Percentiles rank a stretch among this genome's conserved stretches.
Conservation (phyloP, 2,113 vertebrate species). For the Seriola quinqueradiata region DNA sequence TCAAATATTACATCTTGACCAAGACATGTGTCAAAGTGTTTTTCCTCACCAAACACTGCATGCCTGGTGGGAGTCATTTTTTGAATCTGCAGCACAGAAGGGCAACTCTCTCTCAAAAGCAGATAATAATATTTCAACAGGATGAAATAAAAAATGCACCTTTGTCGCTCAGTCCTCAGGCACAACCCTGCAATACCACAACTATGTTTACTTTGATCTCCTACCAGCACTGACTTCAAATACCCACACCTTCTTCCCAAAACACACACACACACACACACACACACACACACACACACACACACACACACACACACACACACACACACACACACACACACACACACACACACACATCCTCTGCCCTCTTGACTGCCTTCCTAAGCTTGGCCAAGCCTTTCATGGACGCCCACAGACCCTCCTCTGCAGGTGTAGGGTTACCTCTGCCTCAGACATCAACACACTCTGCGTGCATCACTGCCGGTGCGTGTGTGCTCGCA, state of each 20-base stretch:
- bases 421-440: slow-evolving; percentile 76
- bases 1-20: background rate
- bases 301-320: slow-evolving; percentile 31
- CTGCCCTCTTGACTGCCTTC: slow-evolving; percentile 58
- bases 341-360: slow-evolving; percentile 28
- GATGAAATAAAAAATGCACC: slow-evolving; percentile 1
- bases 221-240: slow-evolving; percentile 52
- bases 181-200: slow-evolving; percentile 22
- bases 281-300: slow-evolving; percentile 37
- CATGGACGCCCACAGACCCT: slow-evolving; percentile 66
- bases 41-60: background rate
- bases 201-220: slow-evolving; percentile 54
- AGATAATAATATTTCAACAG: background rate
- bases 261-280: slow-evolving; percentile 26
- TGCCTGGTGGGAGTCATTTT: background rate
- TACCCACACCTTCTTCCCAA: slow-evolving; percentile 45
- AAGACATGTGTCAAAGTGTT: background rate
- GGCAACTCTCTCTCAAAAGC: background rate
- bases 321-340: slow-evolving; percentile 24
- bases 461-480: slow-evolving; percentile 34
- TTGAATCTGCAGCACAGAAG: background rate
- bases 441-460: slow-evolving; percentile 67
- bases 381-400: slow-evolving; percentile 52
- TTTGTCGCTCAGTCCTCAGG: background rate
- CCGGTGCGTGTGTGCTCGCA: slow-evolving; percentile 52